phyloP scores from a whole-genome alignment of 1,140 invertebrate species.

The Caenorhabditis remanei region DNA sequence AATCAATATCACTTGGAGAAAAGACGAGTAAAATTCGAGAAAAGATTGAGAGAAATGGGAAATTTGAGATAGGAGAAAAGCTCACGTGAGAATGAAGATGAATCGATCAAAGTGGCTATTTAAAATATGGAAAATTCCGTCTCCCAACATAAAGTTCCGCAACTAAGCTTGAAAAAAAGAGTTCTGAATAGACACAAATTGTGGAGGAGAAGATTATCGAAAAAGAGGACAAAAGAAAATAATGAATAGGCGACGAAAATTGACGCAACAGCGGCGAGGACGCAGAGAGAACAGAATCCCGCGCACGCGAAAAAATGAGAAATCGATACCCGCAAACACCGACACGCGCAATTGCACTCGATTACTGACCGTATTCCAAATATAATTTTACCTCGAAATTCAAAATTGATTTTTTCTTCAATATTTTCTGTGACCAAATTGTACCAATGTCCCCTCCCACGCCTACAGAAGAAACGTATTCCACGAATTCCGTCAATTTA shows the following conservation, averaged over 20 bases:
- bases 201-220: too few relatives aligned
- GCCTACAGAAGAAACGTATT: background rate
- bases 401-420: background rate
- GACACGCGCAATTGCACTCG: background rate
- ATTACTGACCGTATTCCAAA: background rate
- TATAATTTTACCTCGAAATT: background rate
- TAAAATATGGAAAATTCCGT: too few relatives aligned
- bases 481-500: background rate
- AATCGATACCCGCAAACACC: conserved; percentile 15
- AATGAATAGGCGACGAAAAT: background rate
- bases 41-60: background rate
- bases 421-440: background rate
- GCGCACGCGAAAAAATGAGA: background rate
- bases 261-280: background rate
- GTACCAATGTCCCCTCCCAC: too few relatives aligned
- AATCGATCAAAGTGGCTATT: too few relatives aligned
- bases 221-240: too few relatives aligned
- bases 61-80: too few relatives aligned
- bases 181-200: too few relatives aligned
- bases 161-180: too few relatives aligned
- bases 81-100: too few relatives aligned
- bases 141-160: too few relatives aligned
- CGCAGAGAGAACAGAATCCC: background rate
- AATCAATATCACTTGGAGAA: background rate
- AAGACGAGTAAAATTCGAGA: background rate